Conservation (phyloP, 2,888 invertebrate species). For the Blera fallax region DNA sequence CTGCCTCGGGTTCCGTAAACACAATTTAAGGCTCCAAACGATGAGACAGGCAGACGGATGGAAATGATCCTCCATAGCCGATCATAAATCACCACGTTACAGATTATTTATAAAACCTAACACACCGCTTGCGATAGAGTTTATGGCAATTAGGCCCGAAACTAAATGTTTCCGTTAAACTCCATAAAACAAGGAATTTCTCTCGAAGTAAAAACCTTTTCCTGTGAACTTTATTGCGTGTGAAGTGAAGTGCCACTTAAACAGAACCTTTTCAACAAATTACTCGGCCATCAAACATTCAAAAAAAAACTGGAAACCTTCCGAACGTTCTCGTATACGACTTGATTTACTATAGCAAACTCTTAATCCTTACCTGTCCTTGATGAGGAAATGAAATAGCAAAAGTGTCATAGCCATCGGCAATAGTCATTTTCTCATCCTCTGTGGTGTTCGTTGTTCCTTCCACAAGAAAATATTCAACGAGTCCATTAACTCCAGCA, state of each 20-base stretch:
- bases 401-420: constrained; percentile 92
- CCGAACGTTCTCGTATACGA: neutral
- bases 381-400: constrained; percentile 93
- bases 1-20: too few relatives aligned
- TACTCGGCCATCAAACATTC: neutral
- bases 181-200: too few relatives aligned
- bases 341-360: constrained; percentile 11
- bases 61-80: too few relatives aligned
- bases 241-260: neutral
- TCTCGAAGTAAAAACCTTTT: too few relatives aligned
- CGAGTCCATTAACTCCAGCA: constrained; percentile 93
- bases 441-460: constrained; percentile 82
- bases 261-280: neutral
- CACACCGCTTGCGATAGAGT: too few relatives aligned
- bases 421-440: constrained; percentile 85
- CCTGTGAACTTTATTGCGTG: too few relatives aligned
- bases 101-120: too few relatives aligned
- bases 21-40: too few relatives aligned
- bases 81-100: too few relatives aligned
- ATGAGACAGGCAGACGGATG: too few relatives aligned
- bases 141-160: too few relatives aligned
- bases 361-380: constrained; percentile 84
- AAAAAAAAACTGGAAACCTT: constrained; percentile 23
- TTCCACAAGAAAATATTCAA: constrained; percentile 92
- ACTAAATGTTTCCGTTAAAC: too few relatives aligned